Percentiles rank a stretch among this genome's conserved stretches.
phyloP scores from a whole-genome alignment of 2,113 vertebrate genomes.

The Riparia riparia region DNA sequence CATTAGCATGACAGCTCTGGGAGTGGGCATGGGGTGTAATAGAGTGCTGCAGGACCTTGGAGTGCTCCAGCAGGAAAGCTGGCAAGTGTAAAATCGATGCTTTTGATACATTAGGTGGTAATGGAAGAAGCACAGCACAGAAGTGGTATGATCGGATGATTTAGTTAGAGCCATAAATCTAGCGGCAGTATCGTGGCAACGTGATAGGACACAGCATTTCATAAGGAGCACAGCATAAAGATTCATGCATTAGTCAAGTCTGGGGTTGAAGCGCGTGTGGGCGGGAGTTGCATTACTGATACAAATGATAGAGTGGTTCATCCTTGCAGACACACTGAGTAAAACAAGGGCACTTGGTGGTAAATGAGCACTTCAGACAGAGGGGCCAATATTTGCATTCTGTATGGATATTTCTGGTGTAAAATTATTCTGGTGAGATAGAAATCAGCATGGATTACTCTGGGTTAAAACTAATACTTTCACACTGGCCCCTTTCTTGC shows the following conservation, averaged over 20 bases:
- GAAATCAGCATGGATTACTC: neutral
- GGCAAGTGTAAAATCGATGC: constrained; percentile 53
- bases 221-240: neutral
- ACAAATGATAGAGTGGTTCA: neutral
- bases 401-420: neutral
- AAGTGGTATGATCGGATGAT: constrained; percentile 63
- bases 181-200: constrained; percentile 11
- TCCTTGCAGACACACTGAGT: neutral
- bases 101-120: constrained; percentile 65
- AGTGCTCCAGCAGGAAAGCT: constrained; percentile 8
- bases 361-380: neutral
- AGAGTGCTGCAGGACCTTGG: constrained; percentile 48
- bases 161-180: constrained; percentile 67
- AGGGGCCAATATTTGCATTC: neutral
- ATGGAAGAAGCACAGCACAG: constrained; percentile 58
- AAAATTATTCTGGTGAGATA: neutral
- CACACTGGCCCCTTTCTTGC: neutral
- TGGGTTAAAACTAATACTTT: neutral
- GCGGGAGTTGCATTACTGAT: neutral
- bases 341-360: neutral
- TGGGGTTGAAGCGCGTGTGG: neutral
- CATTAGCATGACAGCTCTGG: constrained; percentile 59
- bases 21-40: constrained; percentile 30
- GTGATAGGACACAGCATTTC: constrained; percentile 46
- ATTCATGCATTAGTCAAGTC: constrained; percentile 23